Conservation (phyloP, 35 echinoderm and acorn worm species). For the Patiria miniata region DNA sequence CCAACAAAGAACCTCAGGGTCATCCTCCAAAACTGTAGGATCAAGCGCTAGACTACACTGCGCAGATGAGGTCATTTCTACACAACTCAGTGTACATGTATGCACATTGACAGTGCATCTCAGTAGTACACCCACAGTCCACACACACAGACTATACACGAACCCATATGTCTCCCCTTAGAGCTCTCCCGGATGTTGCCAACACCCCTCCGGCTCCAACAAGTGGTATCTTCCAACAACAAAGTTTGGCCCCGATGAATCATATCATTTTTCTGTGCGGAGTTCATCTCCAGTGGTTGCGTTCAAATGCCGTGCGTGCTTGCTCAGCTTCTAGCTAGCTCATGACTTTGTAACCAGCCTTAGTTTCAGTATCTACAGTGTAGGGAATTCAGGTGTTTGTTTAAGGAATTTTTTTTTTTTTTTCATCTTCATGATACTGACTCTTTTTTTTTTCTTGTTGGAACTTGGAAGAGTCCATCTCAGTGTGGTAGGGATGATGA, state of each 20-base stretch:
- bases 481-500: not conserved
- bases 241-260: slow-evolving; percentile 25
- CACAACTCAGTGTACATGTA: too few relatives aligned
- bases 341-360: too few relatives aligned
- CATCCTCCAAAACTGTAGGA: not conserved
- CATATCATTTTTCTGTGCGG: slow-evolving; percentile 10
- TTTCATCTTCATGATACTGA: too few relatives aligned
- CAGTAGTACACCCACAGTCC: too few relatives aligned
- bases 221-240: slow-evolving; percentile 30
- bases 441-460: not conserved
- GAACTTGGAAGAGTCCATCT: slow-evolving; percentile 25
- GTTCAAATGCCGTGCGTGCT: too few relatives aligned
- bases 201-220: slow-evolving; percentile 10
- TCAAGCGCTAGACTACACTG: not conserved
- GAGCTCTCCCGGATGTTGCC: slow-evolving; percentile 2
- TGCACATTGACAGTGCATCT: too few relatives aligned
- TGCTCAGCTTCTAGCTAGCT: too few relatives aligned
- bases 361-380: too few relatives aligned
- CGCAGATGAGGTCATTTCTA: not conserved
- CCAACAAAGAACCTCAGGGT: slow-evolving; percentile 25
- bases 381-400: too few relatives aligned
- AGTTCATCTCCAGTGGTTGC: slow-evolving; percentile 20
- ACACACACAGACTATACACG: too few relatives aligned
- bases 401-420: too few relatives aligned
- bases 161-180: too few relatives aligned